Evolutionary conservation across 2,888 invertebrate genomes (phyloP).

Genomic region (Smittia sp.): DNA sequence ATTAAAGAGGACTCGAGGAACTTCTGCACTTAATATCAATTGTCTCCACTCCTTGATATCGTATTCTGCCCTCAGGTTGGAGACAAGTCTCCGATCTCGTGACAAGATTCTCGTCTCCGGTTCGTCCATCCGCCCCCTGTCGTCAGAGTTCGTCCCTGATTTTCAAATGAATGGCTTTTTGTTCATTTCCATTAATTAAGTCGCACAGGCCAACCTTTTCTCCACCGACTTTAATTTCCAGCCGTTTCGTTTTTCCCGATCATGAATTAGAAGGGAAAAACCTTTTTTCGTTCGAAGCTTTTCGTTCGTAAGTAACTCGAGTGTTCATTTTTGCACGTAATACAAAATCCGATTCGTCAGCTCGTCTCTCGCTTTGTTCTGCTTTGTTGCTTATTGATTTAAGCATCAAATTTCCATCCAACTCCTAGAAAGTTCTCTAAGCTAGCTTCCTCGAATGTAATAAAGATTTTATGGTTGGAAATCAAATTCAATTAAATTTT

Average conservation of each 20-base stretch:
- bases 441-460: too few relatives aligned
- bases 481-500: slow-evolving; percentile 5
- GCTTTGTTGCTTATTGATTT: slow-evolving; percentile 20
- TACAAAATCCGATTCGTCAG: background rate
- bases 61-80: background rate
- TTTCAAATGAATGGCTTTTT: background rate
- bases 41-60: background rate
- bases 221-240: background rate
- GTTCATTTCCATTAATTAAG: background rate
- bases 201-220: background rate
- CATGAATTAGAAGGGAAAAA: background rate
- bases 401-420: background rate
- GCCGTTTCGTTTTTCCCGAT: background rate
- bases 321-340: slow-evolving; percentile 21
- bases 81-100: too few relatives aligned
- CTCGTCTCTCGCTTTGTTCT: background rate
- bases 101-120: too few relatives aligned
- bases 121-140: background rate
- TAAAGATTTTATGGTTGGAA: background rate
- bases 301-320: background rate
- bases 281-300: background rate
- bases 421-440: background rate
- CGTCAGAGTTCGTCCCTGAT: background rate
- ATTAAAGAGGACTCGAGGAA: slow-evolving; percentile 1
- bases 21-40: slow-evolving; percentile 29